Evolutionary conservation across 1,140 invertebrate genomes (phyloP).

Genomic region (Mactra quadrangularis): DNA sequence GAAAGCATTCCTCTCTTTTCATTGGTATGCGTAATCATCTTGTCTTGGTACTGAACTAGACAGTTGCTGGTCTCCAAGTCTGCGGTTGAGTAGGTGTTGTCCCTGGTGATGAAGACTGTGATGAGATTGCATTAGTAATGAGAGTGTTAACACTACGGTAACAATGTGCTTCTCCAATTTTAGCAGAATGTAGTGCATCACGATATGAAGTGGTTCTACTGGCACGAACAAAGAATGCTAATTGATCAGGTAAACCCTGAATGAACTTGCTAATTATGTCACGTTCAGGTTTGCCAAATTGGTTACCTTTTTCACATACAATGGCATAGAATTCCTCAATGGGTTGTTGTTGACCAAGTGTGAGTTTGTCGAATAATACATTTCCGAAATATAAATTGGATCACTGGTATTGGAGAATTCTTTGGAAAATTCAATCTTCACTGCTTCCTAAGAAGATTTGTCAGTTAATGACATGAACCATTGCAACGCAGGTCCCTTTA

Average conservation of each 20-base stretch:
- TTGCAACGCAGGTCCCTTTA: slow-evolving; percentile 1
- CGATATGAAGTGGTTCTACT: not conserved
- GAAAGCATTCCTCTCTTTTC: not conserved
- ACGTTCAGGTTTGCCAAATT: slow-evolving; percentile 8
- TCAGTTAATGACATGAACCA: slow-evolving; percentile 21
- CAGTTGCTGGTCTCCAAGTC: slow-evolving; percentile 1
- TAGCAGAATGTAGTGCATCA: slow-evolving; percentile 6
- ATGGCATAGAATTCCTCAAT: slow-evolving; percentile 37
- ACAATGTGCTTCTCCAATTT: slow-evolving; percentile 8
- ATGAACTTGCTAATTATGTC: slow-evolving; percentile 41
- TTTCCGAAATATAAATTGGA: not conserved
- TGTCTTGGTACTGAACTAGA: not conserved
- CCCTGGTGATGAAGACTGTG: too few relatives aligned
- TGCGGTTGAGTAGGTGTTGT: too few relatives aligned
- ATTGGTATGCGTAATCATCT: slow-evolving; percentile 30
- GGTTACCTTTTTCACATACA: slow-evolving; percentile 1
- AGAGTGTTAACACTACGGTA: too few relatives aligned
- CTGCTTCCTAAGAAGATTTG: not conserved
- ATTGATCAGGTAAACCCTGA: not conserved
- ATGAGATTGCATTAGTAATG: too few relatives aligned
- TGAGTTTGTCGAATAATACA: slow-evolving; percentile 13
- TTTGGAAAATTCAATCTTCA: not conserved
- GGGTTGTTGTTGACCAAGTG: not conserved
- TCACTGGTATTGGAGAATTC: too few relatives aligned
- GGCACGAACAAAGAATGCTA: slow-evolving; percentile 31